Evolutionary conservation across 2,888 invertebrate species (phyloP), one percentile per base, ranked within the genome.

Genomic region (Melanophora roralis): DNA sequence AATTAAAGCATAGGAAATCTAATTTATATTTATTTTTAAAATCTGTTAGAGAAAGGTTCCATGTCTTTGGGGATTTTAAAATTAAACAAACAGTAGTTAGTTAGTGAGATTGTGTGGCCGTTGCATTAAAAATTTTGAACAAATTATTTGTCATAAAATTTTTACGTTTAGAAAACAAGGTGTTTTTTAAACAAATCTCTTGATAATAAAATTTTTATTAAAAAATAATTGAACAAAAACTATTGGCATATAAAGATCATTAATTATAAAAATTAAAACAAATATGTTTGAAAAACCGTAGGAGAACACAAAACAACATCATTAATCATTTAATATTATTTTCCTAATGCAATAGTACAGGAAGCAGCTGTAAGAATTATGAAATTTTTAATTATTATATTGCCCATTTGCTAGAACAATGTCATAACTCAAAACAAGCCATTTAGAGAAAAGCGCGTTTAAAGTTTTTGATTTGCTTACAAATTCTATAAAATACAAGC

Each of bases 301-400:
- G 45, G 62, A 72, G 59, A n/a, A 1, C 8, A 16, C 14, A 14
- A 47, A 55, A 68, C 27, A 19, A 1, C 3, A 83, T 81, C 81
- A 84, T 84, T 84, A 84, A 84, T 84, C 84, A 84, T 81, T 77
- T 55, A 67, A 53, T 71, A 53, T 21, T 43, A 21, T 65, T 68
- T 49, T 67, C 59, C 60, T 21, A 38, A 67, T 27, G 36, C 32
- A 21, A 6, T 55, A 38, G 49, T 62, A 53, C 21, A 65, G 75
- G 64, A 79, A 64, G 62, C 79, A 81, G 82, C 73, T 81, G 83
- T 67, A 69, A 68, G 19, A 73, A 62, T 67, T 71, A 67, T 75
- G 71, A 67, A 79, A 79, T 72, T 27, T 71, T 62, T 32, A 14
- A 64, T 73, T 38, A 36, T 34, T 19, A 11, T 45, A 60, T 60